These are phyloP conservation scores for Brachyptera putata DNA, from an alignment of 2,888 invertebrate species.

Conservation along the genomic window DNA sequence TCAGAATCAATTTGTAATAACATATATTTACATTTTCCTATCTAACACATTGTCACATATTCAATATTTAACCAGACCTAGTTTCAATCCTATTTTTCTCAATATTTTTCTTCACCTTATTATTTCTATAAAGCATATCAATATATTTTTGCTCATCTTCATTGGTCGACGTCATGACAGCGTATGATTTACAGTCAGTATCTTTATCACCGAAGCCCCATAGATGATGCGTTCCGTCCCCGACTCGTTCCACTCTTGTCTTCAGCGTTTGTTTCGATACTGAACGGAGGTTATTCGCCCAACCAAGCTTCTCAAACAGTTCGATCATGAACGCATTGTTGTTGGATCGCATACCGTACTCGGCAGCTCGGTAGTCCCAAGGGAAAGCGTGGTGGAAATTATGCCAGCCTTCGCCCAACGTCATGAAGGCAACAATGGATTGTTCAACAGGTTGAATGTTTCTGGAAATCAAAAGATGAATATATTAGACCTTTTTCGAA, in stretches of 20 bases:
- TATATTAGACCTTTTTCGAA: too few relatives aligned
- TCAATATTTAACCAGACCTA: background rate
- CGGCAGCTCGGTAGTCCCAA: constrained; percentile 49
- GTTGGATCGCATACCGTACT: constrained; percentile 41
- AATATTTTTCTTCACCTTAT: background rate
- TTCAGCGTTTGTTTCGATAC: constrained; percentile 5
- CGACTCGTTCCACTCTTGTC: background rate
- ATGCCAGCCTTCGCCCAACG: constrained; percentile 46
- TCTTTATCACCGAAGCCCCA: constrained; percentile 1
- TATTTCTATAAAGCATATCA: background rate
- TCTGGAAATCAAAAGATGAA: constrained; percentile 3
- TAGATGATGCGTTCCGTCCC: constrained; percentile 20
- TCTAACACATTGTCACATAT: background rate
- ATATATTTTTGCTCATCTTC: background rate
- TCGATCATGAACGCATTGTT: constrained; percentile 14
- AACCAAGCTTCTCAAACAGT: constrained; percentile 16
- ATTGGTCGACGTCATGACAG: background rate
- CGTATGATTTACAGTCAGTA: background rate
- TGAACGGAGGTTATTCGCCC: constrained; percentile 12
- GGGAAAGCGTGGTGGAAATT: constrained; percentile 51
- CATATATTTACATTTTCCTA: background rate
- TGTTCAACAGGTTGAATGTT: constrained; percentile 26
- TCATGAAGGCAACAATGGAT: constrained; percentile 24
- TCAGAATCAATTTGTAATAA: too few relatives aligned
- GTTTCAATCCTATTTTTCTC: background rate